Conservation (phyloP, 2,113 vertebrate genomes). For the Hippoglossus stenolepis region DNA sequence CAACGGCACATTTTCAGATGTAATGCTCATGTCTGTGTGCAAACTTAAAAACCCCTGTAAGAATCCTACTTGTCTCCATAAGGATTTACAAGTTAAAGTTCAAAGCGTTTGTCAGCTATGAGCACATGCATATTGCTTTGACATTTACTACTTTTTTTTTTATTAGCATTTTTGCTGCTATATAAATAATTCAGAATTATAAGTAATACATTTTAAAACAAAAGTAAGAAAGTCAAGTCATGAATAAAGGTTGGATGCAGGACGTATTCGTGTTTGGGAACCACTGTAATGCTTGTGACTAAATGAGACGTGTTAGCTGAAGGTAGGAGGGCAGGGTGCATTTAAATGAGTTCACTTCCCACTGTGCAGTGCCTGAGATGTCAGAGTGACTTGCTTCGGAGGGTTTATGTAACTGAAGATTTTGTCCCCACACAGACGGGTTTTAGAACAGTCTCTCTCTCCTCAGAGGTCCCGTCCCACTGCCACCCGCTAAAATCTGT, state of each 20-base stretch:
- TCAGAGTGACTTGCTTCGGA: neutral
- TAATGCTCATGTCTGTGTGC: too few species aligned
- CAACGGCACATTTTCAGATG: too few species aligned
- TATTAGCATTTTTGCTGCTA: neutral
- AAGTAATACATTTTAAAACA: neutral
- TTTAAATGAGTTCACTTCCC: constrained; percentile 16
- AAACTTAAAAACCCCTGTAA: too few species aligned
- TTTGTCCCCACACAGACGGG: constrained; percentile 6
- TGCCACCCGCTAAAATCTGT: neutral
- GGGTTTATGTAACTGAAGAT: neutral
- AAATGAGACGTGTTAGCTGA: constrained; percentile 4
- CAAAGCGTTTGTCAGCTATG: neutral
- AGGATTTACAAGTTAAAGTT: constrained; percentile 5
- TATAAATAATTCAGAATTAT: neutral
- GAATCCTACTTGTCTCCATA: neutral
- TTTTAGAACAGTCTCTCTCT: neutral
- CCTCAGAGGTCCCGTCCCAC: neutral
- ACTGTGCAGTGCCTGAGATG: neutral
- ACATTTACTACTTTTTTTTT: constrained; percentile 6
- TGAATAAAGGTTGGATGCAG: neutral
- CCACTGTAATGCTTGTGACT: neutral
- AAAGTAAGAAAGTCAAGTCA: neutral
- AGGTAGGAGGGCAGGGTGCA: constrained; percentile 1
- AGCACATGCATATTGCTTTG: neutral
- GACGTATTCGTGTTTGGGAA: neutral